Evolutionary conservation across 2,797 vertebrate genomes (phyloP).

Genomic region (Macrochelys suwanniensis): DNA sequence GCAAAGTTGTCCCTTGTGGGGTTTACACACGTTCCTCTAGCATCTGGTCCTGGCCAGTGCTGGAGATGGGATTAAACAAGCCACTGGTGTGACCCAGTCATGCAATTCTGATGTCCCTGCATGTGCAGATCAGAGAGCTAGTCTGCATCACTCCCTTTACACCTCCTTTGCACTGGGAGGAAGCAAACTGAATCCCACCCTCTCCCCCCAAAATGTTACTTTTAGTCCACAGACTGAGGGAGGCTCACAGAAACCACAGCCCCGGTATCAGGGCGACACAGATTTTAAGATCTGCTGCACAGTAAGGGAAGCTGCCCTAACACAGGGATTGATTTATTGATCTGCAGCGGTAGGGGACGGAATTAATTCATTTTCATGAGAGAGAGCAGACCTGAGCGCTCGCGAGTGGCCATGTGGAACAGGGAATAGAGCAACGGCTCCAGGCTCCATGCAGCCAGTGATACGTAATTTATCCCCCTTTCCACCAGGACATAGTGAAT

Average conservation of each 20-base stretch:
- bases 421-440: neutral
- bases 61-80: neutral
- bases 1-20: neutral
- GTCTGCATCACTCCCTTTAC: too few relatives aligned
- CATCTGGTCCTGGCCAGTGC: neutral
- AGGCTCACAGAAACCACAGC: neutral
- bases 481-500: neutral
- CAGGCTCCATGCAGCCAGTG: neutral
- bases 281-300: fast-evolving
- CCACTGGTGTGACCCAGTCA: neutral
- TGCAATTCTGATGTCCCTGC: too few relatives aligned
- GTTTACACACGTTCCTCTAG: too few relatives aligned
- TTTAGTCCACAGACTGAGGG: neutral
- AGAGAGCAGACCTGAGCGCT: neutral
- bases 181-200: neutral
- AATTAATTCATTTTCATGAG: fast-evolving
- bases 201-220: neutral
- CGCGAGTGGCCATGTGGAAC: fast-evolving
- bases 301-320: fast-evolving
- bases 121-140: neutral
- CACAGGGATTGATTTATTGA: neutral
- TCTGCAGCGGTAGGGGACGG: neutral
- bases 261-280: neutral
- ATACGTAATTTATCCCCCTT: neutral
- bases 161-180: neutral